A percentile compares a stretch with the other conserved stretches of the same genome.
Conservation (phyloP, 2,797 vertebrate genomes). For the Austrolebias charrua region DNA sequence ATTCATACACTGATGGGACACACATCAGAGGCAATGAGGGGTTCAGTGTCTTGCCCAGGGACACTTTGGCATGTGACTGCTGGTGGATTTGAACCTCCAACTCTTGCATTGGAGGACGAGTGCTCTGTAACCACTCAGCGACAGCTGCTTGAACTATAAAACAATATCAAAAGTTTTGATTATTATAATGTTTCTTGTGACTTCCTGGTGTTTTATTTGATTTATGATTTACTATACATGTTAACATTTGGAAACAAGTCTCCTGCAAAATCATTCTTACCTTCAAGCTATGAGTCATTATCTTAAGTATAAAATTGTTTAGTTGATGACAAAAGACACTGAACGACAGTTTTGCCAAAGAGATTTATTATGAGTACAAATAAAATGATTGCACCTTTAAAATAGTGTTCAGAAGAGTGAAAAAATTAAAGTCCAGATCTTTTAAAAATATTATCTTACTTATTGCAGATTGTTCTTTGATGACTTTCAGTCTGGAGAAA, state of each 20-base stretch:
- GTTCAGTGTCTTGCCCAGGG: too few relatives aligned
- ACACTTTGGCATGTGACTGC: too few relatives aligned
- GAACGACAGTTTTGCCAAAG: conserved; percentile 18
- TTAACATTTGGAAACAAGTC: conserved; percentile 9
- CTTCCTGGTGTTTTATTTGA: not conserved
- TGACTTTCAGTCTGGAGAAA: too few relatives aligned
- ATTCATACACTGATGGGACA: too few relatives aligned
- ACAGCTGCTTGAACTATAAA: too few relatives aligned
- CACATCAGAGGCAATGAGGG: too few relatives aligned
- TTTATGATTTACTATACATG: not conserved
- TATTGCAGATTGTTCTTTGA: too few relatives aligned
- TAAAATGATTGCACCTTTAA: conserved; percentile 44
- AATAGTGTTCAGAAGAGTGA: conserved; percentile 22
- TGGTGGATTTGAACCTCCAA: too few relatives aligned
- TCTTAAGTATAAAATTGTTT: conserved; percentile 26
- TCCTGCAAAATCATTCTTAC: conserved; percentile 1
- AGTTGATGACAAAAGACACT: conserved; percentile 4
- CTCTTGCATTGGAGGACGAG: too few relatives aligned
- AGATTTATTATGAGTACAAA: conserved; percentile 45
- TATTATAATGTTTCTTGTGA: conserved; percentile 3
- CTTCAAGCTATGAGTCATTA: conserved; percentile 16
- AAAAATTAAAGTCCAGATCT: conserved; percentile 3
- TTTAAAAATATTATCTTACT: too few relatives aligned
- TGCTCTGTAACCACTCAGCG: too few relatives aligned
- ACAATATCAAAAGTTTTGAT: not conserved